These are phyloP conservation scores for Gephyroberyx darwinii DNA, from an alignment of 2,797 vertebrate species.

Conservation along the genomic window DNA sequence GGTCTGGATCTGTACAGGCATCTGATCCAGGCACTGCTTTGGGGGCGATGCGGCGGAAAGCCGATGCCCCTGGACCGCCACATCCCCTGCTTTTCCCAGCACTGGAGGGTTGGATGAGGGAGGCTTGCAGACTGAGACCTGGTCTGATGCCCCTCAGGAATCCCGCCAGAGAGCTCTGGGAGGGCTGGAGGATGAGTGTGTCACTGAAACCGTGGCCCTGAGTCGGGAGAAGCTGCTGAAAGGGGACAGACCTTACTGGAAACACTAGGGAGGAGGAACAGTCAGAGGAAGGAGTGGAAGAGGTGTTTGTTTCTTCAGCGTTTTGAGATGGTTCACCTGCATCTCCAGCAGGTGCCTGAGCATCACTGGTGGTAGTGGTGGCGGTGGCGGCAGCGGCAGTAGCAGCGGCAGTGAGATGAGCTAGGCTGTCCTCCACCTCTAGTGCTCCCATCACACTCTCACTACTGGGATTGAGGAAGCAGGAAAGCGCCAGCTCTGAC, in stretches of 20 bases:
- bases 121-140: constrained; percentile 82
- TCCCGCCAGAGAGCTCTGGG: constrained; percentile 63
- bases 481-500: constrained; percentile 76
- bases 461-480: constrained; percentile 73
- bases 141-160: constrained; percentile 67
- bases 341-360: constrained; percentile 22
- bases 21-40: constrained; percentile 83
- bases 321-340: constrained; percentile 23
- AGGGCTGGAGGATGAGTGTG: constrained; percentile 73
- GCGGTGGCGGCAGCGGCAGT: constrained; percentile 47
- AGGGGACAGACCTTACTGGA: constrained; percentile 65
- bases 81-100: constrained; percentile 75
- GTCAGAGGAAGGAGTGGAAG: constrained; percentile 48
- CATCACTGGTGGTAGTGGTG: constrained; percentile 18
- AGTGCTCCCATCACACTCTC: constrained; percentile 64
- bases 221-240: constrained; percentile 72
- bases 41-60: constrained; percentile 96
- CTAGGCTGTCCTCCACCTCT: constrained; percentile 70
- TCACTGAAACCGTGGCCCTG: constrained; percentile 68
- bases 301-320: constrained; percentile 24
- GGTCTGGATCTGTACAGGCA: constrained; percentile 77
- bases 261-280: constrained; percentile 68
- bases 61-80: constrained; percentile 77
- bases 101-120: constrained; percentile 79
- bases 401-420: constrained; percentile 68